These are phyloP conservation scores for Sebastes kiyomatsui DNA, from an alignment of 2,797 vertebrate species.

Conservation along the genomic window DNA sequence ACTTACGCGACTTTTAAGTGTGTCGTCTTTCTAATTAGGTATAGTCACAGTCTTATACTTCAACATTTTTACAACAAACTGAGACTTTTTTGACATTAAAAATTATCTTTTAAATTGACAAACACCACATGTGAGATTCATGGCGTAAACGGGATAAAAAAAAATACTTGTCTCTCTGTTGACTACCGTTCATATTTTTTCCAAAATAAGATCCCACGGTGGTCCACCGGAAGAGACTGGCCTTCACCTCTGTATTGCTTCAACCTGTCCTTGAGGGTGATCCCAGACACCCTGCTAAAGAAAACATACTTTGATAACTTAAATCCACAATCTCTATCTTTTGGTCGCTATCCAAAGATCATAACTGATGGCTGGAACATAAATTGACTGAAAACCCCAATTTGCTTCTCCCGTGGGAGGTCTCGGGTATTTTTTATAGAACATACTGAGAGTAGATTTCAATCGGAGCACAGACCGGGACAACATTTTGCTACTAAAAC, in stretches of 20 bases:
- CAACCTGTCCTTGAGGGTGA: not conserved
- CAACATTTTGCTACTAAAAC: not conserved
- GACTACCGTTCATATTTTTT: too few species aligned
- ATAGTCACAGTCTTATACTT: too few species aligned
- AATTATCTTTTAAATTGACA: too few species aligned
- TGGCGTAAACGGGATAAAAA: too few species aligned
- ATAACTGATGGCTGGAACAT: not conserved
- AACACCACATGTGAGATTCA: too few species aligned
- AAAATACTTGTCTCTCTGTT: too few species aligned
- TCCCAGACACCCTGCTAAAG: not conserved
- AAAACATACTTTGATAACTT: not conserved
- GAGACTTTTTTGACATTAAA: too few species aligned
- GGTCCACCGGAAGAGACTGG: rapidly evolving
- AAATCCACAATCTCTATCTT: too few species aligned
- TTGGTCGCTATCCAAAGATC: not conserved
- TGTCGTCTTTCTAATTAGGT: too few species aligned
- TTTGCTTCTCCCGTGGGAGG: rapidly evolving
- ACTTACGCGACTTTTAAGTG: too few species aligned
- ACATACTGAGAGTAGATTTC: not conserved
- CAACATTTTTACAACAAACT: too few species aligned
- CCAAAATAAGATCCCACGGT: too few species aligned
- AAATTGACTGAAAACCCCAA: not conserved
- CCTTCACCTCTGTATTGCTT: not conserved
- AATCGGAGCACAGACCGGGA: not conserved
- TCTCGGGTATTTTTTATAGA: not conserved